Percentiles rank a stretch among this genome's conserved stretches.
Evolutionary conservation across 2,113 vertebrate species (phyloP).

Genomic region (Podocnemis expansa): DNA sequence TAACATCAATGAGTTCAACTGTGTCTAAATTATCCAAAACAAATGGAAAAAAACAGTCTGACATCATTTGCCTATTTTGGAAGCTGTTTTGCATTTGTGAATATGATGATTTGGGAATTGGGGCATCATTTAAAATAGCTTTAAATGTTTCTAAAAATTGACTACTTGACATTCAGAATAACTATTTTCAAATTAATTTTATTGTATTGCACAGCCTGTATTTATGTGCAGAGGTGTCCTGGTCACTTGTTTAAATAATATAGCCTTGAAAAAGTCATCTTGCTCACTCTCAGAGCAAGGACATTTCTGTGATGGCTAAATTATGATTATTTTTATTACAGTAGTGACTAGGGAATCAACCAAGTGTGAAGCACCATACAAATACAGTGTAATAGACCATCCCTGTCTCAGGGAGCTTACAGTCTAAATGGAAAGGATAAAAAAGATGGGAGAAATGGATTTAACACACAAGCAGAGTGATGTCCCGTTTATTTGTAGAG

Average conservation of each 20-base stretch:
- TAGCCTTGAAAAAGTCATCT: neutral
- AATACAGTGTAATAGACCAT: neutral
- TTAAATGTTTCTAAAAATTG: neutral
- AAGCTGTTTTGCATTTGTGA: neutral
- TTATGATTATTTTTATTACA: neutral
- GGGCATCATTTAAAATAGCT: neutral
- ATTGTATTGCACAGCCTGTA: accelerated
- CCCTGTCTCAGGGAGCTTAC: neutral
- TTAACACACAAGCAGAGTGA: accelerated
- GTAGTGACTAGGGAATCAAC: neutral
- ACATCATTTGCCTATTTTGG: neutral
- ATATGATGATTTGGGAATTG: neutral
- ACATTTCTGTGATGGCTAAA: neutral
- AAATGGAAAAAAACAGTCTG: neutral
- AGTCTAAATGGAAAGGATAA: accelerated
- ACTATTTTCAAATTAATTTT: neutral
- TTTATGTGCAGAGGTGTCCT: accelerated
- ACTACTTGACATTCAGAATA: neutral
- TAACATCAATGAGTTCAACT: neutral
- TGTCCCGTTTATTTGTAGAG: neutral
- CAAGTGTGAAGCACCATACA: neutral
- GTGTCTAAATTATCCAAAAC: neutral
- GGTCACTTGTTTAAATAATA: neutral
- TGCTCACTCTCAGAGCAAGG: neutral
- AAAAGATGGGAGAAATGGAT: accelerated